Conservation (phyloP, 2,113 vertebrate species). For the Protobothrops flavoviridis region DNA sequence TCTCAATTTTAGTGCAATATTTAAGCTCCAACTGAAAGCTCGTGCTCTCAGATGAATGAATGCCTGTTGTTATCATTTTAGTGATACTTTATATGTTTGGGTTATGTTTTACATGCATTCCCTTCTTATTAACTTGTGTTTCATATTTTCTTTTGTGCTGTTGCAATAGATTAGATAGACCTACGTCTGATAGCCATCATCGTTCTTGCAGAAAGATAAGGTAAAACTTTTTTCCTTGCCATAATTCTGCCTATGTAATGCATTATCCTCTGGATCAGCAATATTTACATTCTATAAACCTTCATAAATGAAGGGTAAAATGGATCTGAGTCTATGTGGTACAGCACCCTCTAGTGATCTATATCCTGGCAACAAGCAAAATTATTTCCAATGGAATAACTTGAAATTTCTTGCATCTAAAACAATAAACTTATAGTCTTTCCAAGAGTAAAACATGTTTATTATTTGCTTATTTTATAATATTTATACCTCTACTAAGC, state of each 20-base stretch:
- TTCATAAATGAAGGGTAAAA: not conserved
- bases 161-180: not conserved
- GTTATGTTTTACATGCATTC: not conserved
- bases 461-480: not conserved
- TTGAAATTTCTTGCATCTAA: not conserved
- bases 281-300: not conserved
- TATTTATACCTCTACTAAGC: not conserved
- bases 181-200: not conserved
- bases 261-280: not conserved
- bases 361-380: not conserved
- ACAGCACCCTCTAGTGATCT: constrained; percentile 22
- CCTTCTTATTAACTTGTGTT: not conserved
- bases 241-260: not conserved
- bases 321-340: not conserved
- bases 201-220: not conserved
- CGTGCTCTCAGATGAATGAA: not conserved
- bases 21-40: not conserved
- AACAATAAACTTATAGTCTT: not conserved
- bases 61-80: not conserved
- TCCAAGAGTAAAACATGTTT: not conserved
- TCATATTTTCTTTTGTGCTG: not conserved
- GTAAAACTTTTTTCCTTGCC: not conserved
- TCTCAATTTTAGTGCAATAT: not conserved
- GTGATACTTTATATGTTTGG: not conserved
- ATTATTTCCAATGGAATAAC: not conserved